Conservation (phyloP, 2,888 invertebrate genomes). For the Lathronympha strigana region DNA sequence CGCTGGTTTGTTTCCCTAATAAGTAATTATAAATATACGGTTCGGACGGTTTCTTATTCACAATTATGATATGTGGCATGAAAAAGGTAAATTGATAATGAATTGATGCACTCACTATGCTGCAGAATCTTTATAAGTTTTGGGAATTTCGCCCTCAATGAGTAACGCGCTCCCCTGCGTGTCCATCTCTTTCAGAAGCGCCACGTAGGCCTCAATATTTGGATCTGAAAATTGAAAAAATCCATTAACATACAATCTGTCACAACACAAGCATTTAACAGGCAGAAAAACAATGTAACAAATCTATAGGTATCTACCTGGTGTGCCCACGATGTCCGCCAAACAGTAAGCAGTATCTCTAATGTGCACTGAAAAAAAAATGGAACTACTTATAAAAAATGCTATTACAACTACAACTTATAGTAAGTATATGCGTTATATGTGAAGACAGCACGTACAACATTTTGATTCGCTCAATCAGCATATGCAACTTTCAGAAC, state of each 20-base stretch:
- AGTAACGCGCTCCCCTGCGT: slow-evolving; percentile 59
- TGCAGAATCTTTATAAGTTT: slow-evolving; percentile 65
- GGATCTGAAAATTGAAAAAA: slow-evolving; percentile 52
- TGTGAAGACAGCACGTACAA: no score
- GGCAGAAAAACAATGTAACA: neutral
- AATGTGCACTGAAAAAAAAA: slow-evolving; percentile 62
- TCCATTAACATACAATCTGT: neutral
- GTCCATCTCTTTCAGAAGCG: slow-evolving; percentile 70
- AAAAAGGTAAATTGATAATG: no score
- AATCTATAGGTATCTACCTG: no score
- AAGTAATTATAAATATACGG: no score
- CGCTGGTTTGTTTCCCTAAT: no score
- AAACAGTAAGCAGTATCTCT: slow-evolving; percentile 64
- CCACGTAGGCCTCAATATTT: slow-evolving; percentile 68
- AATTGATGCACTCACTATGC: slow-evolving; percentile 61
- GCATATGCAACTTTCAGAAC: no score
- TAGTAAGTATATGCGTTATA: no score
- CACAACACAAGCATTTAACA: neutral
- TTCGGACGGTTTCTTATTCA: no score
- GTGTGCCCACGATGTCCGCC: slow-evolving; percentile 64
- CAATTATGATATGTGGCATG: no score
- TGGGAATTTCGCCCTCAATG: slow-evolving; percentile 64
- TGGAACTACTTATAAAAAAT: no score
- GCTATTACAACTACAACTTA: no score
- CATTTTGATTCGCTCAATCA: no score